Base-by-base conservation (phyloP, 2,113 vertebrate genomes). In the Poeciliopsis prolifica region DNA sequence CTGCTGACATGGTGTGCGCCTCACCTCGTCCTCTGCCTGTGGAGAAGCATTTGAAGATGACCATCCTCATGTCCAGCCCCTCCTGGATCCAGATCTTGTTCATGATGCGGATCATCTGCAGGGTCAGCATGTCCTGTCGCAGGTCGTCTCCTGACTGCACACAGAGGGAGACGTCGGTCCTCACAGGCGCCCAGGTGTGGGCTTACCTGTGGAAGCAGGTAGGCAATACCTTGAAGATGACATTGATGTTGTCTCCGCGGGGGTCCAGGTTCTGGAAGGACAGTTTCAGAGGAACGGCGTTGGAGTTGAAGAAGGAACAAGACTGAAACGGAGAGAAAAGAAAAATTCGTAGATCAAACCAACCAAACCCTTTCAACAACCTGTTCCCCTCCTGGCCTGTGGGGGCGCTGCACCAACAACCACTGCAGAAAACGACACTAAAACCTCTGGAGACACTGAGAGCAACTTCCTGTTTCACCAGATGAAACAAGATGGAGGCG, bases 21-120 rank as follows among this genome's bases (percentile, higher is more conserved):
- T 80, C 54, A 98, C 98, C 98, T 94, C 95, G 93, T 0, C 96
- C 96, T 0, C 96, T 93, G 61, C 98, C 97, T 0, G 97, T 98
- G 82, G 98, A 97, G 91, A 97, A 98, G 81, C 98, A 99, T 69
- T 95, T 96, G 90, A 97, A 99, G 82, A 98, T 96, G 84, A 99
- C 97, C 98, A 98, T 98, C 88, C 96, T 97, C 98, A 99, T 99
- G 83, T 99, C 97, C 90, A 99, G 91, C 42, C 97, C 98, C 82
- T 99, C 98, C 91, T 98, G 97, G 77, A 99, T 95, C 98, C 98
- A 99, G 91, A 99, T 98, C 92, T 98, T 98, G 93, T 97, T 98
- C 98, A 99, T 99, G 91, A 99, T 96, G 30, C 96, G 96, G 66
- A 99, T 99, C 93, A 98, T 95, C 93, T 99, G 98, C 91, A 99